Conservation (phyloP, 2,797 vertebrate species). For the Knipowitschia caucasica region DNA sequence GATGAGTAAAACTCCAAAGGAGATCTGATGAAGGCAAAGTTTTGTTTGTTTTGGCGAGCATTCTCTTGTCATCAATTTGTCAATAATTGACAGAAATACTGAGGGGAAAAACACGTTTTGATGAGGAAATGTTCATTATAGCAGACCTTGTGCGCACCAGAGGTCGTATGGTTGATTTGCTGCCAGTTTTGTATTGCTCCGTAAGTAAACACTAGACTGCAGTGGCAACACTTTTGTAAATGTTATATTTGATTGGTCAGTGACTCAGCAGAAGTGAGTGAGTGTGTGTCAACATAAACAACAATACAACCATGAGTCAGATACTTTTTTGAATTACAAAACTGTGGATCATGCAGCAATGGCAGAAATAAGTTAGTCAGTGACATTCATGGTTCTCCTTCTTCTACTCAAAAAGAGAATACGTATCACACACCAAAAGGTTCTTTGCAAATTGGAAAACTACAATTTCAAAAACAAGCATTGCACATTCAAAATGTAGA, state of each 20-base stretch:
- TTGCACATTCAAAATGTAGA: too few relatives aligned
- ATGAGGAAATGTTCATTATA: neutral
- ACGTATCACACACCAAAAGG: too few relatives aligned
- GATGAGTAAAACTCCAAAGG: too few relatives aligned
- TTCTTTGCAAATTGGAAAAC: too few relatives aligned
- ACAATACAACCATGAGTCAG: constrained; percentile 22
- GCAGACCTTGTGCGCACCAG: neutral
- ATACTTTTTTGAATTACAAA: constrained; percentile 7
- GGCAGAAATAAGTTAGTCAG: neutral
- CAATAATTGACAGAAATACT: too few relatives aligned
- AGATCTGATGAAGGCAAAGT: too few relatives aligned
- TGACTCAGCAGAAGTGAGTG: constrained; percentile 38
- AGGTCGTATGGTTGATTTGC: constrained; percentile 8
- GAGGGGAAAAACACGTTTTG: neutral
- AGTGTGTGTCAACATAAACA: constrained; percentile 31
- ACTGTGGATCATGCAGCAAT: constrained; percentile 8
- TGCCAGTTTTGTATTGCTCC: constrained; percentile 15
- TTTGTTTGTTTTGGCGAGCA: too few relatives aligned
- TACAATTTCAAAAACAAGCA: too few relatives aligned
- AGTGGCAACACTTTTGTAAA: constrained; percentile 40
- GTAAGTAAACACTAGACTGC: constrained; percentile 31
- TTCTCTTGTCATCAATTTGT: too few relatives aligned
- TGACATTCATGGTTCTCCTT: too few relatives aligned
- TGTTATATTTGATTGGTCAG: constrained; percentile 48
- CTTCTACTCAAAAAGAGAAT: too few relatives aligned